phyloP scores from a whole-genome alignment of 2,797 vertebrate genomes.

The Propithecus deckenii region DNA sequence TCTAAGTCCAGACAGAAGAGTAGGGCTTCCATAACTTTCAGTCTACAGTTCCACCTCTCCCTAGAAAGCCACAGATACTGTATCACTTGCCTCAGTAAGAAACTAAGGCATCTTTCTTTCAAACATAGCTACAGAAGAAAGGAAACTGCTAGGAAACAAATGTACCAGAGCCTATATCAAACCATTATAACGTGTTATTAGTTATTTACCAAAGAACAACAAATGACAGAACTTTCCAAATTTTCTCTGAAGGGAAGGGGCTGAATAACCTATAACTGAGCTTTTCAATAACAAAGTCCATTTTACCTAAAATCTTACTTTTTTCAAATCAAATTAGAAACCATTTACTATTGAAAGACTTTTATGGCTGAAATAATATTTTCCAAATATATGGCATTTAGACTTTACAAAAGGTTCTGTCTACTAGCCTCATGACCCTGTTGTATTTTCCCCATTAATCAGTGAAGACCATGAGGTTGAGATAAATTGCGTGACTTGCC shows the following conservation, averaged over 20 bases:
- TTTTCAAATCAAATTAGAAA: slow-evolving; percentile 36
- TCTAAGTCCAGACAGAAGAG: neutral
- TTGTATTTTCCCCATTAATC: neutral
- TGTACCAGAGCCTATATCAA: neutral
- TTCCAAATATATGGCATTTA: neutral
- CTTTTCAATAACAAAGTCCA: neutral
- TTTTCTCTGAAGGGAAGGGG: neutral
- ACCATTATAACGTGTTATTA: neutral
- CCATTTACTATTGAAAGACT: neutral
- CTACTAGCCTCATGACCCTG: neutral
- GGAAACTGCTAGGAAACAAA: neutral
- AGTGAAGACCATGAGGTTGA: neutral
- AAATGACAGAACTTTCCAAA: slow-evolving; percentile 24
- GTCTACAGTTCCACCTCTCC: neutral
- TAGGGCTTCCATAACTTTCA: neutral
- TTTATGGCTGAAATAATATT: neutral
- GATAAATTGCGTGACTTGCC: neutral
- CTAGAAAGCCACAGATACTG: neutral
- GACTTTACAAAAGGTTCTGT: neutral
- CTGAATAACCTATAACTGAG: neutral
- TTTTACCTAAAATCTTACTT: neutral
- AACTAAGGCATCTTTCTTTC: neutral
- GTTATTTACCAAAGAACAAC: slow-evolving; percentile 29
- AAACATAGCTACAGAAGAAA: neutral
- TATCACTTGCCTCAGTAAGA: neutral